Conservation (phyloP, 2,797 vertebrate species). For the Darevskia mixta region DNA sequence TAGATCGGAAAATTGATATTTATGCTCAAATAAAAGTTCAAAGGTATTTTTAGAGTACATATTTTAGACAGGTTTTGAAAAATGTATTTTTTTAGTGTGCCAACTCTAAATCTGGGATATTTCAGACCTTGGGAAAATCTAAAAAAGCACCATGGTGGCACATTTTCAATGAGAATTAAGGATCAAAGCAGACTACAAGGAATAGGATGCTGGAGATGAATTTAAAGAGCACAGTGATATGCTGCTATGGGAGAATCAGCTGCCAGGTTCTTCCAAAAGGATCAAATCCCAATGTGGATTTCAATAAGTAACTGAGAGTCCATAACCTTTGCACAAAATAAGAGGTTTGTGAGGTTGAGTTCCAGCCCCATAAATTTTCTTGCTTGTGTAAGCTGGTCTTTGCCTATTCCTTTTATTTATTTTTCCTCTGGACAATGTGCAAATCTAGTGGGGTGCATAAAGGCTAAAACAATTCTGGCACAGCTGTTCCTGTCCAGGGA, state of each 20-base stretch:
- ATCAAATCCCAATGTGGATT: not conserved
- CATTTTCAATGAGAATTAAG: not conserved
- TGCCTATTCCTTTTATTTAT: slow-evolving; percentile 7
- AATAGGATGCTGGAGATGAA: not conserved
- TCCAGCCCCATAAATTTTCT: slow-evolving; percentile 33
- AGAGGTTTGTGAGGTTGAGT: not conserved
- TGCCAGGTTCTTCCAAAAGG: not conserved
- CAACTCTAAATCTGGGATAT: not conserved
- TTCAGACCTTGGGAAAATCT: not conserved
- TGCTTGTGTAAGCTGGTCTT: slow-evolving; percentile 48
- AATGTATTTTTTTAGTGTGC: not conserved
- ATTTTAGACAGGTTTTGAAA: not conserved
- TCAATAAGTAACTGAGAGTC: not conserved
- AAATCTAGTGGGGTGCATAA: slow-evolving; percentile 46
- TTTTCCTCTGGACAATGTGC: not conserved
- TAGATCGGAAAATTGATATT: no score
- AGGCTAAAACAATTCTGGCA: rapidly evolving
- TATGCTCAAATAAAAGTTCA: not conserved
- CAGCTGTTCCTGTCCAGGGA: slow-evolving; percentile 36
- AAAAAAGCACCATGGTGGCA: not conserved
- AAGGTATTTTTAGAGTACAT: not conserved
- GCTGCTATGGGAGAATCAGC: not conserved
- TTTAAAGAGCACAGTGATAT: not conserved
- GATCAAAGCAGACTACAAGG: not conserved
- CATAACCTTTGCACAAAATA: not conserved